Evolutionary conservation across 1,140 invertebrate genomes (phyloP), one percentile per base, ranked within the genome.

Genomic region (Drosophila willistoni): DNA sequence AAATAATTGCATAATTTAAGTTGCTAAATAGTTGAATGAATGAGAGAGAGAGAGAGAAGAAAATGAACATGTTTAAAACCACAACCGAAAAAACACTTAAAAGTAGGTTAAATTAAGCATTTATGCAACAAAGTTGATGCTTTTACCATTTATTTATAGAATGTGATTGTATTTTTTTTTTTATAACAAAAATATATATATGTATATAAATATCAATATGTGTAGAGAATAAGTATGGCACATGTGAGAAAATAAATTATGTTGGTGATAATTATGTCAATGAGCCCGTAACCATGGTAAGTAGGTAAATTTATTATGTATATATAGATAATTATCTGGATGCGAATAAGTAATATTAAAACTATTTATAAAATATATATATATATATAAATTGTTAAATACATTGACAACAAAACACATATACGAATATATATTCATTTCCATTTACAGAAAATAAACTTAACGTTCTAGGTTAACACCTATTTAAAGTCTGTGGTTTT

Each of bases 111-210:
- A 71, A 65, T 68, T 17, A 62, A 64, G 64, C 44, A 57, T 55
- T 71, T 56, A 79, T 69, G 56, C 7, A 66, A 59, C 60, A 54
- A 68, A 22, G 70, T 77, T 77, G 44, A 77, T 54, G 70, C 66
- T 60, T 70, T 77, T 77, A 73, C 66, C 73, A 74, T 77, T 77
- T 77, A 77, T 77, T 77, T 55, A 67, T 77, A 77, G 66, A 70
- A 77, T 77, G 69, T 71, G 69, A 70, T 57, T 56, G 65, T 77
- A 77, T 72, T 77, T 44, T 55, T 68, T 36, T 36, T 14, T 60
- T 60, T 51, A 76, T 70, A 76, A 76, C 73, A 76, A 60, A 64
- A 67, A 70, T 70, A 76, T 73, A 77, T 70, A 44, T 77, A 76
- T 39, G 14, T 39, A 36, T 60, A 51, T 51, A 51, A 51, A 22